phyloP scores from a whole-genome alignment of 2,797 vertebrate genomes.

The Coranthus polyacanthus region DNA sequence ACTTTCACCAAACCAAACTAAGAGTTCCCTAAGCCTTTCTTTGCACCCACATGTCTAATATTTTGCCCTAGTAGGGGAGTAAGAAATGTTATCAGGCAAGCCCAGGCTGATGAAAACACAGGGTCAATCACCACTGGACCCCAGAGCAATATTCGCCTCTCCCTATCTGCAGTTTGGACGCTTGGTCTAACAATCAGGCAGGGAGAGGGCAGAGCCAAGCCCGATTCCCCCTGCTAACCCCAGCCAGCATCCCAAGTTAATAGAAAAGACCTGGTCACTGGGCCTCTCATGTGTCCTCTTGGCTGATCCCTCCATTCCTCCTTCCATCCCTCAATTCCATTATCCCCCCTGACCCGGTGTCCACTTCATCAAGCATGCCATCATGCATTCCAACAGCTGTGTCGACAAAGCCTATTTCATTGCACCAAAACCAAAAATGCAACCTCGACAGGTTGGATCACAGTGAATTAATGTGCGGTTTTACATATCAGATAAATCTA shows the following conservation, averaged over 20 bases:
- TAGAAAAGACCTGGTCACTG: constrained; percentile 83
- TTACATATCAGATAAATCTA: constrained; percentile 44
- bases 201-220: constrained; percentile 59
- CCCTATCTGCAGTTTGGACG: constrained; percentile 63
- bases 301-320: constrained; percentile 65
- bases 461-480: constrained; percentile 35
- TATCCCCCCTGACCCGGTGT: constrained; percentile 74
- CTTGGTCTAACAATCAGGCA: constrained; percentile 58
- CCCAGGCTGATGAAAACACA: constrained; percentile 80
- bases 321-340: constrained; percentile 77
- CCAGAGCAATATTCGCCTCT: constrained; percentile 68
- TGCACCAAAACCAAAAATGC: constrained; percentile 12
- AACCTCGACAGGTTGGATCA: constrained; percentile 22
- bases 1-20: constrained; percentile 45
- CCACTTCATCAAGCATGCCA: constrained; percentile 76
- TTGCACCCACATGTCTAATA: constrained; percentile 50
- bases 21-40: constrained; percentile 52
- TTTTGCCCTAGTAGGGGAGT: constrained; percentile 49
- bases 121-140: constrained; percentile 78
- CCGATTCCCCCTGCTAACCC: constrained; percentile 59
- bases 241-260: constrained; percentile 78
- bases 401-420: constrained; percentile 39
- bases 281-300: constrained; percentile 59
- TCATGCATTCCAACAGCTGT: constrained; percentile 66
- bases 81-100: constrained; percentile 73